Percentiles rank a stretch among this genome's conserved stretches.
Evolutionary conservation across 2,113 vertebrate species (phyloP).

Genomic region (Pachypanchax playfairii): DNA sequence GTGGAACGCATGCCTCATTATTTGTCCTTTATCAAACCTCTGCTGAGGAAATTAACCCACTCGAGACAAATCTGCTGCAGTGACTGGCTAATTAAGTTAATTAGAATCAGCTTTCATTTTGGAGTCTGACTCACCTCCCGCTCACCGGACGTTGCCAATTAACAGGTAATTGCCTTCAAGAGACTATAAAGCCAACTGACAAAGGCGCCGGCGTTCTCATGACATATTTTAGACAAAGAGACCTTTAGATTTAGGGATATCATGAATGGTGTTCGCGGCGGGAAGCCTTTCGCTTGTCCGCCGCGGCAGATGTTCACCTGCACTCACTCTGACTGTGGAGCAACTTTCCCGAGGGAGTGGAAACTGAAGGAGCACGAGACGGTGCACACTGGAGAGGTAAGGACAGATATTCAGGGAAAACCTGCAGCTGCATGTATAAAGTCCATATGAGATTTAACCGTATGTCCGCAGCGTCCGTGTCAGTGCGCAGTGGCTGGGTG

Average conservation of each 20-base stretch:
- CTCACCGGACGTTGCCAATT: slow-evolving; percentile 28
- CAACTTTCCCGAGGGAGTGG: slow-evolving; percentile 70
- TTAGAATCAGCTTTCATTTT: slow-evolving; percentile 23
- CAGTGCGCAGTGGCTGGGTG: slow-evolving; percentile 66
- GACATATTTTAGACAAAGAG: not conserved
- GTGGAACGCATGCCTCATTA: no score
- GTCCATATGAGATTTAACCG: no score
- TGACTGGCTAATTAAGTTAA: slow-evolving; percentile 25
- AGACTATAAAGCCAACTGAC: slow-evolving; percentile 35
- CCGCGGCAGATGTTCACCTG: slow-evolving; percentile 61
- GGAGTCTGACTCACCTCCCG: not conserved
- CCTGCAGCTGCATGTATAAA: not conserved
- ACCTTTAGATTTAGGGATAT: not conserved
- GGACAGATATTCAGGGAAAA: not conserved
- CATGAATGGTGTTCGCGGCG: slow-evolving; percentile 37
- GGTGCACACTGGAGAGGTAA: slow-evolving; percentile 76
- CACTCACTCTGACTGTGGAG: slow-evolving; percentile 61
- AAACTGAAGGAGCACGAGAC: slow-evolving; percentile 74
- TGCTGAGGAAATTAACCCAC: no score
- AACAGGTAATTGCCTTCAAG: slow-evolving; percentile 2
- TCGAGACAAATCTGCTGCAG: not conserved
- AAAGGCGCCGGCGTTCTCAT: not conserved
- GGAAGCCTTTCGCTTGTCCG: not conserved
- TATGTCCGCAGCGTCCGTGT: slow-evolving; percentile 62
- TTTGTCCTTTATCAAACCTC: no score